phyloP scores from a whole-genome alignment of 2,113 vertebrate species.

The Fulica atra region DNA sequence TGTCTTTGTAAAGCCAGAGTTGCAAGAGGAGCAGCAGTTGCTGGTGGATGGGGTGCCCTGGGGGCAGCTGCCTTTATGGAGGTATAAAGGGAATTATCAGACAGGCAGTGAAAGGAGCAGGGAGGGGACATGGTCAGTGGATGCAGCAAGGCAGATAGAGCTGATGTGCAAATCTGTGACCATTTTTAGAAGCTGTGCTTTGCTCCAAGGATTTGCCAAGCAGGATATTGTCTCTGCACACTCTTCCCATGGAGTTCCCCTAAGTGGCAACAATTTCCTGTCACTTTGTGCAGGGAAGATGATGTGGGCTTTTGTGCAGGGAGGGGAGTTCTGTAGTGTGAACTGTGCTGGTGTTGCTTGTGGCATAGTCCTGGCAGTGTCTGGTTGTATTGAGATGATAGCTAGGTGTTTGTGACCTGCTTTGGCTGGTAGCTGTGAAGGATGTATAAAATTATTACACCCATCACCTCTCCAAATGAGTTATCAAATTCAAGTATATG shows the following conservation, averaged over 20 bases:
- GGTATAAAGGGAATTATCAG: not conserved
- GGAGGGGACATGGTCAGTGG: not conserved
- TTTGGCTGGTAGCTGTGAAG: not conserved
- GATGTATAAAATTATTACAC: accelerated
- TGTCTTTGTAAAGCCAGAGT: not conserved
- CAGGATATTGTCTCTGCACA: not conserved
- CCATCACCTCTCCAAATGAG: not conserved
- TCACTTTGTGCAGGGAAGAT: not conserved
- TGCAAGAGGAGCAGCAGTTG: not conserved
- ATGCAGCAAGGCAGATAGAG: not conserved
- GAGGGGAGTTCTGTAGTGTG: not conserved
- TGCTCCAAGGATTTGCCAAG: not conserved
- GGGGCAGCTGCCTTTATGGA: not conserved
- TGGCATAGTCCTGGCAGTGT: not conserved
- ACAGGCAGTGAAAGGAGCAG: not conserved
- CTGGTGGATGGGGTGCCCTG: not conserved
- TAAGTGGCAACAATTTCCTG: not conserved
- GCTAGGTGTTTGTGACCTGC: accelerated
- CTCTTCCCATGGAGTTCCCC: constrained; percentile 23
- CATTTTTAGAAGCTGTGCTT: not conserved
- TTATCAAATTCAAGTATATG: accelerated
- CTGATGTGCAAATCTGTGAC: not conserved
- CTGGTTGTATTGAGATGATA: not conserved
- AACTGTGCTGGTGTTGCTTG: not conserved
- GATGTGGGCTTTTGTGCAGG: not conserved